Base-by-base conservation (phyloP, 2,888 invertebrate genomes). In the Oscheius sp. region DNA sequence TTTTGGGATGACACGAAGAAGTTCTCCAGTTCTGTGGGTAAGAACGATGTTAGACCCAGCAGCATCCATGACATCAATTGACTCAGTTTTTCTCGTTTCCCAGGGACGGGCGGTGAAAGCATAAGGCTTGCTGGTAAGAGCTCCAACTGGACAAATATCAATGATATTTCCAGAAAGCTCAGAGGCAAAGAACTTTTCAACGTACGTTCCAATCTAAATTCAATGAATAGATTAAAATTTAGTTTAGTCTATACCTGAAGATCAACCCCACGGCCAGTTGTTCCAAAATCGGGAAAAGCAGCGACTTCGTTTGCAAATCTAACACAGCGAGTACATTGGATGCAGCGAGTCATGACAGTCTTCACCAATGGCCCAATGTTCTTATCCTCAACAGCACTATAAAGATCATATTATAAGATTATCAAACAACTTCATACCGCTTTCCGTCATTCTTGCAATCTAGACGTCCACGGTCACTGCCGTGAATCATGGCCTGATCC, bases 401-500 rank as follows among this genome's bases (percentile, higher is more conserved):
- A 64, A 23, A 12, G 5, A 37, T n/a, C 10, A 10, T 27, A n/a
- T 52, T 50, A 25, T 48, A 25, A 2, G 6, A 33, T 37, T 42
- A 1, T 25, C 23, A 25, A 23, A 23, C 25, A 27, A 4, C 39
- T 2, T 17, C 27, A n/a, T 33, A 80, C 80, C 81, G 58, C 70
- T 85, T 85, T 39, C 85, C 85, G 34, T 86, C 85, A 66, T 72
- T 73, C 55, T 74, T 68, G 65, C 82, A 83, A 53, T 84, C 82
- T 57, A 80, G 80, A 39, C 85, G 79, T 53, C 95, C 95, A 79
- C 94, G 82, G 92, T 95, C 70, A 70, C 87, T 88, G 10, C 98
- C 98, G 89, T 97, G 98, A 1, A 95, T 94, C 96, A 99, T 97
- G 23, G 96, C 96, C 88, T 99, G 98, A 90, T 99, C 98, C 89